Evolutionary conservation across 2,888 invertebrate species (phyloP).

Genomic region (Strigamia maritima): DNA sequence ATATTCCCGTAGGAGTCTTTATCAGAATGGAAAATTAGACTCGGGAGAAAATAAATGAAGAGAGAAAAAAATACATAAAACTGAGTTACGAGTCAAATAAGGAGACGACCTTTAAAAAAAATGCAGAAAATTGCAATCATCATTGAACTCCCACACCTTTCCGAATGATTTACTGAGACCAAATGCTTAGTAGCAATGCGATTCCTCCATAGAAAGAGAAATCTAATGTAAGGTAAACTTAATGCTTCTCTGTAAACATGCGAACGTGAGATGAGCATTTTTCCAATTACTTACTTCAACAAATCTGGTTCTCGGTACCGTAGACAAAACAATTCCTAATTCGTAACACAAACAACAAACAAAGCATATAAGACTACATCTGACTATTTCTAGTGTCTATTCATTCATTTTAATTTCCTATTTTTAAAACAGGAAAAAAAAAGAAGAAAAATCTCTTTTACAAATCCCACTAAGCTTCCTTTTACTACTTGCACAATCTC

Average conservation of each 20-base stretch:
- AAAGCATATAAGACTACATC: too few species aligned
- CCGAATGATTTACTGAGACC: not conserved
- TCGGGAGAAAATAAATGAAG: slow-evolving; percentile 23
- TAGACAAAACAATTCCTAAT: too few species aligned
- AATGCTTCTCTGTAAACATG: not conserved
- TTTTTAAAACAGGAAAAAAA: not conserved
- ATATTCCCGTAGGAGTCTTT: slow-evolving; percentile 19
- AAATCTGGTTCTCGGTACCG: not conserved
- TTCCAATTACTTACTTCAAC: not conserved
- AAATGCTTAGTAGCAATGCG: not conserved
- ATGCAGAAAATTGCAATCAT: not conserved
- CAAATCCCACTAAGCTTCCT: slow-evolving; percentile 15
- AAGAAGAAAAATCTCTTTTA: not conserved
- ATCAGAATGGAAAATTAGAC: slow-evolving; percentile 23
- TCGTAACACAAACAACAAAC: too few species aligned
- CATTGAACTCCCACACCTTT: not conserved
- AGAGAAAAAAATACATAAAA: slow-evolving; percentile 5
- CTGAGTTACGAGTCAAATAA: slow-evolving; percentile 19
- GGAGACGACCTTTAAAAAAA: not conserved
- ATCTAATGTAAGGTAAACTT: not conserved
- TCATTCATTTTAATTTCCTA: not conserved
- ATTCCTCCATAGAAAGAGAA: not conserved
- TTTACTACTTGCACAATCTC: not conserved
- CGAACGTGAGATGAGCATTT: not conserved
- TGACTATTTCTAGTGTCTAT: not conserved